Conservation (phyloP, 2,113 vertebrate genomes). For the Colaptes auratus region DNA sequence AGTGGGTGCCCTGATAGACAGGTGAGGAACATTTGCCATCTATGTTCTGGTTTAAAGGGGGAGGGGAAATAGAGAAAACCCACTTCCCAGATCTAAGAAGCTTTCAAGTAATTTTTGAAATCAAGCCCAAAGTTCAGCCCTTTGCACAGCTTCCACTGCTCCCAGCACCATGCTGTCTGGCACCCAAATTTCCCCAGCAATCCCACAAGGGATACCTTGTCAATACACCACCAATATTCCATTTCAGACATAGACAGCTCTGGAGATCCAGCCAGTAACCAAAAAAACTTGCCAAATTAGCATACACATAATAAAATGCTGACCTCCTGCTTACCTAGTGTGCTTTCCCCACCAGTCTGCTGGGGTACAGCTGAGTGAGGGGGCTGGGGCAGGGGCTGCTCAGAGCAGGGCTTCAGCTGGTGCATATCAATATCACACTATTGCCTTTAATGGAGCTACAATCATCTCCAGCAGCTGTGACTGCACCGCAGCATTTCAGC, state of each 20-base stretch:
- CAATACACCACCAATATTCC: accelerated
- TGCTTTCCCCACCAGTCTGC: background rate
- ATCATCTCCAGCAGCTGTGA: conserved; percentile 14
- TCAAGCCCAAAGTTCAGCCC: background rate
- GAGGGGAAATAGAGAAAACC: background rate
- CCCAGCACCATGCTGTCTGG: background rate
- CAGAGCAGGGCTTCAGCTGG: background rate
- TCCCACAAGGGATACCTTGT: background rate
- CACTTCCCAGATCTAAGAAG: background rate
- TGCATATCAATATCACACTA: background rate
- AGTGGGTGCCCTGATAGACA: background rate
- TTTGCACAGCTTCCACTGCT: background rate
- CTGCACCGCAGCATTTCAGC: background rate
- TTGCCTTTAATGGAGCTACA: background rate
- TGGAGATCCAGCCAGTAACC: background rate
- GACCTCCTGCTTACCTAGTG: background rate
- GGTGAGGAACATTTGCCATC: background rate
- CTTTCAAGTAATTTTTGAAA: background rate
- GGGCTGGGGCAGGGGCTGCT: background rate
- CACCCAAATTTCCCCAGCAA: background rate
- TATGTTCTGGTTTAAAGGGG: background rate
- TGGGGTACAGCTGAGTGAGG: background rate
- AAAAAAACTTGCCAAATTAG: background rate
- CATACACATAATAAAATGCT: background rate
- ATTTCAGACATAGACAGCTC: background rate